These are phyloP conservation scores for Homalodisca vitripennis DNA, from an alignment of 1,140 invertebrate species.

Conservation along the genomic window DNA sequence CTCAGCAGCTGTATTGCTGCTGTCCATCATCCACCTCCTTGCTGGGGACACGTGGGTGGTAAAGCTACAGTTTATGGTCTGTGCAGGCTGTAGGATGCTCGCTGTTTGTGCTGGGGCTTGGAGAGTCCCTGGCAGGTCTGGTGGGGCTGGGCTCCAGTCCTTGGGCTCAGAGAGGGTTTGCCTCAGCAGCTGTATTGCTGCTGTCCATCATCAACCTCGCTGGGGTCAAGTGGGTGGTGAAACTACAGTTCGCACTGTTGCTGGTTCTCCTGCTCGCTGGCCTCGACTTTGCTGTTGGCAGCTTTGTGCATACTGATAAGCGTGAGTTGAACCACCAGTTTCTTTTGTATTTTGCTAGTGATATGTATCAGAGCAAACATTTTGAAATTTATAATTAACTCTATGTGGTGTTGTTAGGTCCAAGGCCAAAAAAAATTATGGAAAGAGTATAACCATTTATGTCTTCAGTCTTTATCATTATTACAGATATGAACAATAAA, in stretches of 20 bases:
- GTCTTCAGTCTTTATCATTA: too few species aligned
- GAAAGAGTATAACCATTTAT: too few species aligned
- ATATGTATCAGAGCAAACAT: too few species aligned
- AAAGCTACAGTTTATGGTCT: slow-evolving; percentile 79
- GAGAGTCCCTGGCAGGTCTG: slow-evolving; percentile 88
- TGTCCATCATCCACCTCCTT: too few species aligned
- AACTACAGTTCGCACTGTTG: slow-evolving; percentile 83
- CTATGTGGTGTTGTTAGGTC: too few species aligned
- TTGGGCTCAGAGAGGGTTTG: slow-evolving; percentile 78
- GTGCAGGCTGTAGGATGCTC: slow-evolving; percentile 91
- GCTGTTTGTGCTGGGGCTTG: slow-evolving; percentile 92
- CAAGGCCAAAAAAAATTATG: too few species aligned
- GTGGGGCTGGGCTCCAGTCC: slow-evolving; percentile 67
- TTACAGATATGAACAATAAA: too few species aligned
- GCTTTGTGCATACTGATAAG: slow-evolving; percentile 67
- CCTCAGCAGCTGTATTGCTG: slow-evolving; percentile 75
- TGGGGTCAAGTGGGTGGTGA: slow-evolving; percentile 92
- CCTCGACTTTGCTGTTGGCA: slow-evolving; percentile 86
- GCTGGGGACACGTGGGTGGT: slow-evolving; percentile 94
- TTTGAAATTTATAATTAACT: too few species aligned
- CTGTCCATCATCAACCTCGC: slow-evolving; percentile 86
- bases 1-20: too few species aligned
- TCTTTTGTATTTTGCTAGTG: too few species aligned
- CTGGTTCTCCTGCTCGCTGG: slow-evolving; percentile 81
- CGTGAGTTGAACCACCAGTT: too few species aligned